A percentile compares a stretch with the other conserved stretches of the same genome.
Conservation (phyloP, 2,797 vertebrate genomes). For the Parauchenoglanis punctatus region DNA sequence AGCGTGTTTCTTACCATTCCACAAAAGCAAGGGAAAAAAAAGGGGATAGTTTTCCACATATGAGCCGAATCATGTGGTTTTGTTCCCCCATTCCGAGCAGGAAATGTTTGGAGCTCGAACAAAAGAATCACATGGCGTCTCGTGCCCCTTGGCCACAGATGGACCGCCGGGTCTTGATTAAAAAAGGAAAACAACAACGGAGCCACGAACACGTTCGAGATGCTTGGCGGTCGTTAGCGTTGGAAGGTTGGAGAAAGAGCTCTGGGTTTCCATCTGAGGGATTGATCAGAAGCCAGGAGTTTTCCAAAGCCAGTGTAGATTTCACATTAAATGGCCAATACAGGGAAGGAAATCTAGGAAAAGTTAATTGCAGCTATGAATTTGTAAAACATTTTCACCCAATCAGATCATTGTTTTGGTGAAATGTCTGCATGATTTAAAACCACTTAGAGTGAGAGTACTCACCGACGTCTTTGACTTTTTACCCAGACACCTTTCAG, state of each 20-base stretch:
- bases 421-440: neutral
- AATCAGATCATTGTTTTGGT: neutral
- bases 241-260: neutral
- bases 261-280: conserved; percentile 7
- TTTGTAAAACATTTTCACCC: neutral
- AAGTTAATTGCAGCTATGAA: neutral
- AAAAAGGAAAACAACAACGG: conserved; percentile 59
- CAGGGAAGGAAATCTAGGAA: neutral
- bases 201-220: conserved; percentile 20
- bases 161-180: conserved; percentile 52
- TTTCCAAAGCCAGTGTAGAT: neutral
- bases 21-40: conserved; percentile 27
- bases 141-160: conserved; percentile 45
- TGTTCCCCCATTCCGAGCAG: conserved; percentile 51
- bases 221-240: neutral
- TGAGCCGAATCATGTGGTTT: conserved; percentile 58
- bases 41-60: conserved; percentile 54
- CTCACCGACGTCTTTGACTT: neutral
- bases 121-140: conserved; percentile 58
- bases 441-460: neutral
- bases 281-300: neutral
- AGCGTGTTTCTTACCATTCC: conserved; percentile 38
- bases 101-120: conserved; percentile 62
- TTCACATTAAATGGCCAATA: neutral
- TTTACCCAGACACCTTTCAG: conserved; percentile 15